Percentiles rank a stretch among this genome's conserved stretches.
These are phyloP conservation scores for Urocynchramus pylzowi DNA, from an alignment of 2,113 vertebrate species.

Conservation along the genomic window DNA sequence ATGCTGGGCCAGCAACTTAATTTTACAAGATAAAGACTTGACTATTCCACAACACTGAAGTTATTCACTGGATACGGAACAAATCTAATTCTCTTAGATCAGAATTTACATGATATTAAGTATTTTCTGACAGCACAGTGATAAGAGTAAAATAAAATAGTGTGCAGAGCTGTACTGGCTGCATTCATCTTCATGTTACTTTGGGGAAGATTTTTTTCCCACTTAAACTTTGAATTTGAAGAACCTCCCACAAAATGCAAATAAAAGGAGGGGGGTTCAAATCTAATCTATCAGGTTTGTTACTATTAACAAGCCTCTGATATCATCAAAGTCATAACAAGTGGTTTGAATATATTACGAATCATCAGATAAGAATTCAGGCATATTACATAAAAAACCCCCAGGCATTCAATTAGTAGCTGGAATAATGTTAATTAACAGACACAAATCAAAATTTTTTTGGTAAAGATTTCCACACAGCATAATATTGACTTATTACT, in stretches of 20 bases:
- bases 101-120: conserved; percentile 5
- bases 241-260: neutral
- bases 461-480: neutral
- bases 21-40: neutral
- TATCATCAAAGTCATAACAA: neutral
- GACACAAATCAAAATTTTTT: neutral
- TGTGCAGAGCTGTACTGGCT: neutral
- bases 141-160: neutral
- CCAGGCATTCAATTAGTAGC: neutral
- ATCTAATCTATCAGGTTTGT: neutral
- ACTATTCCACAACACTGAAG: neutral
- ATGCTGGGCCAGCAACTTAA: conserved; percentile 7
- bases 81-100: neutral
- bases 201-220: neutral
- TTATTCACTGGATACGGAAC: neutral
- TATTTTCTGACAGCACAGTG: neutral
- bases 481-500: neutral
- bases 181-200: neutral
- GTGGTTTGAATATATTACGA: neutral
- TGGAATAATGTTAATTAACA: neutral
- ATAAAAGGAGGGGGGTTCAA: neutral
- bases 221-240: neutral
- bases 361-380: conserved; percentile 2
- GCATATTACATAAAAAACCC: neutral
- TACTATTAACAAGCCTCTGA: neutral